Evolutionary conservation across 37 sponge, comb jelly and placozoan species (phyloP).

Genomic region (Ephydatia muelleri): DNA sequence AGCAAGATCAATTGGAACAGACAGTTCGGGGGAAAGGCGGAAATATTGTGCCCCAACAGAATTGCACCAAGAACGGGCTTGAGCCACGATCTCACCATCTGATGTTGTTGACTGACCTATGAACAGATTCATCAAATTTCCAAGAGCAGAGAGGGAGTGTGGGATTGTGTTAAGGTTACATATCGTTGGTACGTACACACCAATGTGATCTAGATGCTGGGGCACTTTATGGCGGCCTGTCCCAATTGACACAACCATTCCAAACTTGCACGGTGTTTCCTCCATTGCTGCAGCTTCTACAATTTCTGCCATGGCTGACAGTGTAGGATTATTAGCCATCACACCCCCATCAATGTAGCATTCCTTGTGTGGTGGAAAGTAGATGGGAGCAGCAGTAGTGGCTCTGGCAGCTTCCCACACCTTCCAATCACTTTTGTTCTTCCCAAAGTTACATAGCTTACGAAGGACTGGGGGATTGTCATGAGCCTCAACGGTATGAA

Average conservation of each 20-base stretch:
- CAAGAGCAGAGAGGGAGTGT: too few species aligned
- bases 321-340: conserved; percentile 71
- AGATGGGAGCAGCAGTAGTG: conserved; percentile 59
- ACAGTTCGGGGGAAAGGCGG: neutral
- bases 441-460: conserved; percentile 37
- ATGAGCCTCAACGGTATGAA: conserved; percentile 36
- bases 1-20: conserved; percentile 20
- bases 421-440: conserved; percentile 15
- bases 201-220: neutral
- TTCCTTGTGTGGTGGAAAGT: conserved; percentile 43
- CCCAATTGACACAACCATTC: conserved; percentile 28
- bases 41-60: too few species aligned
- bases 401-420: conserved; percentile 61
- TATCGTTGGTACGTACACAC: neutral
- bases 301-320: conserved; percentile 46
- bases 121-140: too few species aligned
- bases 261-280: conserved; percentile 16
- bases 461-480: conserved; percentile 35
- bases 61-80: too few species aligned
- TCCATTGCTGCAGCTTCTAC: conserved; percentile 4
- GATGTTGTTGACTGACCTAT: too few species aligned
- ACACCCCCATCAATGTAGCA: conserved; percentile 57
- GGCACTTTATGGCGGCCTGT: neutral
- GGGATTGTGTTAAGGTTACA: neutral
- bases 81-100: too few species aligned